A percentile compares a stretch with the other conserved stretches of the same genome.
These are phyloP conservation scores for Druceiella hillmani DNA, from an alignment of 2,888 invertebrate genomes.

Conservation along the genomic window DNA sequence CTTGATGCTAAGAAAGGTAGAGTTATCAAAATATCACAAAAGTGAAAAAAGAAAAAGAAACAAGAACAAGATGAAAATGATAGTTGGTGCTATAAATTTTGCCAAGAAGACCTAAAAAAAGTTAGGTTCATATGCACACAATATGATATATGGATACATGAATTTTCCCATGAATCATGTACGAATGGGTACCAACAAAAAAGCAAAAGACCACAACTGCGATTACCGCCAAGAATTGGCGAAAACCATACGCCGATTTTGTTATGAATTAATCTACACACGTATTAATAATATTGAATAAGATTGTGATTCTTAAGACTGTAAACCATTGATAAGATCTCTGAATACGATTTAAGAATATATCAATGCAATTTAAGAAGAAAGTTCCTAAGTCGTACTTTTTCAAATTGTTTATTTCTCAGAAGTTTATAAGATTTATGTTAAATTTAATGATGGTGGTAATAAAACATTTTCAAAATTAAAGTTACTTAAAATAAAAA, in stretches of 20 bases:
- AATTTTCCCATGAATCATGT: no score
- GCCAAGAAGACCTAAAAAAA: slow-evolving; percentile 14
- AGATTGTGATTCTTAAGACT: neutral
- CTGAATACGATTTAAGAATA: no score
- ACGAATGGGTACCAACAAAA: slow-evolving; percentile 12
- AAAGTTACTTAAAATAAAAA: no score
- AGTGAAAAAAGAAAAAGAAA: slow-evolving; percentile 14
- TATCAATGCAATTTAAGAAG: no score
- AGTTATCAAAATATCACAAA: slow-evolving; percentile 10
- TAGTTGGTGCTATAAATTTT: no score
- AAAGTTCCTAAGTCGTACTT: slow-evolving; percentile 5
- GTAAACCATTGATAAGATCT: slow-evolving; percentile 3
- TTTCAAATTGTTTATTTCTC: slow-evolving; percentile 4
- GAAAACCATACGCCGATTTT: slow-evolving; percentile 4
- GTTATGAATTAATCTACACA: slow-evolving; percentile 6
- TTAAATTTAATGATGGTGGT: no score
- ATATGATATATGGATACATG: slow-evolving; percentile 13
- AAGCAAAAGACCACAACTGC: slow-evolving; percentile 8
- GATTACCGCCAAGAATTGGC: slow-evolving; percentile 3
- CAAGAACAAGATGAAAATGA: slow-evolving; percentile 13
- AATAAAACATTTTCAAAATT: no score
- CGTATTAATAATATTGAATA: neutral
- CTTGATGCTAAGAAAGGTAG: slow-evolving; percentile 8
- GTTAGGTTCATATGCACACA: slow-evolving; percentile 11
- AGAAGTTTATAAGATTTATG: slow-evolving; percentile 3